These are phyloP conservation scores for Hydrozoanthus tunicans DNA, from an alignment of 64 coral and sea anemone species.

Conservation along the genomic window DNA sequence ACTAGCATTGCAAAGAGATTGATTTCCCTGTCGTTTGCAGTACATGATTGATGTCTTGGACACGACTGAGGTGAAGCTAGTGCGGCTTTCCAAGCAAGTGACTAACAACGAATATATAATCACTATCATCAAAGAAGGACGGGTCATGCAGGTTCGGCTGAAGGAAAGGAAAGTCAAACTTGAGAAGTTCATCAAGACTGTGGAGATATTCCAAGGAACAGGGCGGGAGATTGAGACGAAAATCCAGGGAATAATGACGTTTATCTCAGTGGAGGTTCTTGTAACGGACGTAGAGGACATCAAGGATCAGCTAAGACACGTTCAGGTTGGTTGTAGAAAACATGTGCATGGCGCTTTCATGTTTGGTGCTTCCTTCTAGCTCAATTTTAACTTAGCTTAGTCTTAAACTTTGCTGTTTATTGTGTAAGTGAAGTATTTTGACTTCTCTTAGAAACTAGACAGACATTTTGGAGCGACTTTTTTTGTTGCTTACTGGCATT, in stretches of 20 bases:
- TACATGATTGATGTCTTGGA: constrained; percentile 79
- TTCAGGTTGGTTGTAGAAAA: constrained; percentile 62
- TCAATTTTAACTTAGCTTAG: too few species aligned
- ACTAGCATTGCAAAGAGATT: neutral
- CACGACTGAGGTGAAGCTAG: constrained; percentile 81
- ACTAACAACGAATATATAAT: constrained; percentile 97
- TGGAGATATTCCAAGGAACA: constrained; percentile 87
- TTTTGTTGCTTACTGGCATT: too few species aligned
- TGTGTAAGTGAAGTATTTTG: too few species aligned
- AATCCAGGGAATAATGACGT: constrained; percentile 88
- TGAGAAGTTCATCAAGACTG: constrained; percentile 89
- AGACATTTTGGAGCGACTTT: too few species aligned
- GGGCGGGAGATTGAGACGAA: constrained; percentile 81
- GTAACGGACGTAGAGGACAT: constrained; percentile 90
- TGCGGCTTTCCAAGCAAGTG: constrained; percentile 83
- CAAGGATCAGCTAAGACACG: constrained; percentile 85
- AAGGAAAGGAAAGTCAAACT: constrained; percentile 94
- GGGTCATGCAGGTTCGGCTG: constrained; percentile 92
- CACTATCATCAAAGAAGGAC: constrained; percentile 90
- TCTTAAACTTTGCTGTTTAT: too few species aligned
- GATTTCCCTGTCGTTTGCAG: neutral
- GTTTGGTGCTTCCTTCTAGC: neutral
- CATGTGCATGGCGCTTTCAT: too few species aligned
- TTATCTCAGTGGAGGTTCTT: constrained; percentile 83
- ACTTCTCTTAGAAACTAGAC: too few species aligned